Percentiles rank a stretch among this genome's conserved stretches.
These are phyloP conservation scores for Sinonovacula constricta DNA, from an alignment of 1,140 invertebrate species.

Conservation along the genomic window DNA sequence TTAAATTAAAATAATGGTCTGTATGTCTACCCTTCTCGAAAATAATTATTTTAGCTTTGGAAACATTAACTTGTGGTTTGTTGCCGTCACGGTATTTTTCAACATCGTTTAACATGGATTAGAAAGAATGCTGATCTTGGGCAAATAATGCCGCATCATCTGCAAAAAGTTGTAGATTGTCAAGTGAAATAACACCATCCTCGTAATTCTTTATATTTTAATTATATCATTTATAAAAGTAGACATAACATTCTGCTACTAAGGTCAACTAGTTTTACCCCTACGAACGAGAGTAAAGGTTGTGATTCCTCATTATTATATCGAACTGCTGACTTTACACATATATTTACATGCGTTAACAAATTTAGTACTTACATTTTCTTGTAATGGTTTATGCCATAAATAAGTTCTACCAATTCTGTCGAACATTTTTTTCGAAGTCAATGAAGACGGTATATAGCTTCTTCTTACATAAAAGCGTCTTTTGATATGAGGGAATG, in stretches of 20 bases:
- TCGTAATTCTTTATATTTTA: no score
- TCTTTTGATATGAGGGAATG: background rate
- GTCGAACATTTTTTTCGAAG: background rate
- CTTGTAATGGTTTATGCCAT: background rate
- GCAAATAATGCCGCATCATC: no score
- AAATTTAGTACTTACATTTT: background rate
- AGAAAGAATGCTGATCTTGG: no score
- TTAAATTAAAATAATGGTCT: background rate
- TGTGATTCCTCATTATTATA: background rate
- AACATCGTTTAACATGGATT: no score
- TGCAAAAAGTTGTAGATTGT: no score
- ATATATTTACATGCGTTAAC: background rate
- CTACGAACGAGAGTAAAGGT: background rate
- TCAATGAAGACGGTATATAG: background rate
- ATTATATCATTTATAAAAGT: background rate
- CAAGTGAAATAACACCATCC: no score
- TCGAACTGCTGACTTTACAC: background rate
- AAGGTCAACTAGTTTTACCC: background rate
- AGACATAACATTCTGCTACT: background rate
- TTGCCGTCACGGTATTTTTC: no score
- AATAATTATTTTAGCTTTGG: no score
- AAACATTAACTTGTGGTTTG: no score
- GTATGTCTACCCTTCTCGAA: no score
- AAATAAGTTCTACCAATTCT: background rate
- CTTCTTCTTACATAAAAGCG: background rate